phyloP scores from a whole-genome alignment of 2,888 invertebrate genomes.

The Hedya salicella region DNA sequence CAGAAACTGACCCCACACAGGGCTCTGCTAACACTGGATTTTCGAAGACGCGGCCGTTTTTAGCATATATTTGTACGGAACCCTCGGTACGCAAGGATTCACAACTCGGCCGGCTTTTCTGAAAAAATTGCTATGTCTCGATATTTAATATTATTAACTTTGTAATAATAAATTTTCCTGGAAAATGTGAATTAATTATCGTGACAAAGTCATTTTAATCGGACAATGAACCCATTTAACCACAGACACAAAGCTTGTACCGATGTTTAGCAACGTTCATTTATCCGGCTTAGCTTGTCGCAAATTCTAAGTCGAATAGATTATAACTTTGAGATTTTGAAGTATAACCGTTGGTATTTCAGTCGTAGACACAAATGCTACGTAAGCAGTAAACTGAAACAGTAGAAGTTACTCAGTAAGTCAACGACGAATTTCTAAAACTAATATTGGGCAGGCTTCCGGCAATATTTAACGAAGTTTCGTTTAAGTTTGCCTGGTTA shows the following conservation, averaged over 20 bases:
- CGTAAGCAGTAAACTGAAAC: not conserved
- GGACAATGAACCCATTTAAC: slow-evolving; percentile 9
- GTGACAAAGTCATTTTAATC: not conserved
- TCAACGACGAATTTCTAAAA: not conserved
- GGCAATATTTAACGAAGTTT: too few relatives aligned
- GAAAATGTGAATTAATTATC: not conserved
- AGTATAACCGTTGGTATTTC: slow-evolving; percentile 20
- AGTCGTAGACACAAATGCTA: slow-evolving; percentile 23
- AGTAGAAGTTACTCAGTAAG: slow-evolving; percentile 13
- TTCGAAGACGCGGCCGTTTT: too few relatives aligned
- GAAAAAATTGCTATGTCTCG: too few relatives aligned
- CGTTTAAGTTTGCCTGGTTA: too few relatives aligned
- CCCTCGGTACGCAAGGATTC: too few relatives aligned
- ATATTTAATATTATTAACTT: too few relatives aligned
- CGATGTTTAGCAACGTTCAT: slow-evolving; percentile 19
- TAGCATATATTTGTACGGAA: too few relatives aligned
- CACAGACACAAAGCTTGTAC: not conserved
- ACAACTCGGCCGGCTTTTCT: too few relatives aligned
- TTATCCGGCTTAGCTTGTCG: slow-evolving; percentile 7
- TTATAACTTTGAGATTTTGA: slow-evolving; percentile 29
- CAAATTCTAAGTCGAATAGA: slow-evolving; percentile 19
- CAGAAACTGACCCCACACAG: too few relatives aligned
- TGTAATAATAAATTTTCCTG: too few relatives aligned
- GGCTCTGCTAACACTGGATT: too few relatives aligned
- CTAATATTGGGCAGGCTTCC: not conserved